A percentile compares a stretch with the other conserved stretches of the same genome.
phyloP scores from a whole-genome alignment of 2,113 vertebrate species.

The Colius striatus region DNA sequence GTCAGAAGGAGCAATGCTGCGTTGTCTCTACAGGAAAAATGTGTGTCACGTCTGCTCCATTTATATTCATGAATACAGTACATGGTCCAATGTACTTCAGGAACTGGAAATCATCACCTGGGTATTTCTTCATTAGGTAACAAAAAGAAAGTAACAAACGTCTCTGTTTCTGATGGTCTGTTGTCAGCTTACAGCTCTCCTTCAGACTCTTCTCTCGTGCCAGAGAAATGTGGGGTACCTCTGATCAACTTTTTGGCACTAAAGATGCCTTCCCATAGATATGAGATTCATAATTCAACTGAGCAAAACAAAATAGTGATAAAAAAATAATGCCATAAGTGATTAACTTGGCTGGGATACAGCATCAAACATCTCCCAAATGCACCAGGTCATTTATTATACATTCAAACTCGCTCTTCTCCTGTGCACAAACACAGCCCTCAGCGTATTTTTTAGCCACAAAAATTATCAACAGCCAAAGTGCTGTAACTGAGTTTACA shows the following conservation, averaged over 20 bases:
- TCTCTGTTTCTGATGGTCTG: not conserved
- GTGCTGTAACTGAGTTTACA: constrained; percentile 14
- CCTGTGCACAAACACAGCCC: not conserved
- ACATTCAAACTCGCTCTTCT: constrained; percentile 32
- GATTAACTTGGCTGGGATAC: constrained; percentile 27
- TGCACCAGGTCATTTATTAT: constrained; percentile 30
- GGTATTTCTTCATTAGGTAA: constrained; percentile 51
- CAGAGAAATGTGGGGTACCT: not conserved
- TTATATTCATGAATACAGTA: constrained; percentile 65
- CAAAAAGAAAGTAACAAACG: not conserved
- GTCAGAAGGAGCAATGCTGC: not conserved
- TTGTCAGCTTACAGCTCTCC: not conserved
- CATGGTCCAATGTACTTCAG: not conserved
- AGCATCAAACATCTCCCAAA: not conserved
- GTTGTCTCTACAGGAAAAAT: constrained; percentile 44
- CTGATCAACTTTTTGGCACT: not conserved
- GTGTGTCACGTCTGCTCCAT: not conserved
- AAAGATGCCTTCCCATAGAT: not conserved
- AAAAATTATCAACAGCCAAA: constrained; percentile 38
- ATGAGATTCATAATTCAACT: not conserved
- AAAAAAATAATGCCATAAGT: not conserved
- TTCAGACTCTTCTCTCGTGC: not conserved
- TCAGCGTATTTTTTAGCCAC: constrained; percentile 42
- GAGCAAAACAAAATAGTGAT: not conserved
- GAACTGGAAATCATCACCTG: constrained; percentile 47